Conservation (phyloP, 2,888 invertebrate genomes). For the Chelonus formosanus region DNA sequence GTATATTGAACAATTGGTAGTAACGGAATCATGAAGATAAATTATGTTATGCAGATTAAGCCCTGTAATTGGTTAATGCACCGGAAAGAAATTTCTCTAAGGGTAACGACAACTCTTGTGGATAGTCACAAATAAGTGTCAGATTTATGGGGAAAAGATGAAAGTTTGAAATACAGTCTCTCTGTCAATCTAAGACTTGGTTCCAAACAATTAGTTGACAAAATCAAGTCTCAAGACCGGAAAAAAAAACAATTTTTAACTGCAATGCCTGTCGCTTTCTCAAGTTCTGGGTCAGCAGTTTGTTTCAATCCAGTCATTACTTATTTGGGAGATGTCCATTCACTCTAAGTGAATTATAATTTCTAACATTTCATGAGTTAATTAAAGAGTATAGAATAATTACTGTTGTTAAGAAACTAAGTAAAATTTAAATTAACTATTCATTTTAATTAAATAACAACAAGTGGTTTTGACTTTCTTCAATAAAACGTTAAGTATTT, state of each 20-base stretch:
- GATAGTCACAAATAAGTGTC: background rate
- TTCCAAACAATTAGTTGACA: constrained; percentile 56
- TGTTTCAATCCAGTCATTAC: constrained; percentile 41
- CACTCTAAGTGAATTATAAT: constrained; percentile 36
- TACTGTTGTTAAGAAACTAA: too few relatives aligned
- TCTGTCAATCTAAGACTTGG: constrained; percentile 37
- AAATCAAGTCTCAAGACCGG: constrained; percentile 43
- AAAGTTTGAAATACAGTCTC: constrained; percentile 43
- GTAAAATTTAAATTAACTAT: too few relatives aligned
- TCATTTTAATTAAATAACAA: too few relatives aligned
- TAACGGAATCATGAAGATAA: too few relatives aligned
- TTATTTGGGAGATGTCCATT: constrained; percentile 19
- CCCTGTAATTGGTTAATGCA: too few relatives aligned
- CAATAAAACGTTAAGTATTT: too few relatives aligned
- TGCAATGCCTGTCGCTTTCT: constrained; percentile 48
- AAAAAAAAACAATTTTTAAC: constrained; percentile 32
- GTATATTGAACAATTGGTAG: too few relatives aligned
- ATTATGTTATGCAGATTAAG: too few relatives aligned
- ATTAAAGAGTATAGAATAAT: background rate
- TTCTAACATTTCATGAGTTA: background rate
- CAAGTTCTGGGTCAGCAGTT: constrained; percentile 60
- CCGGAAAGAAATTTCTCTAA: too few relatives aligned
- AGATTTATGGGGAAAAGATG: constrained; percentile 41
- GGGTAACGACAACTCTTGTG: too few relatives aligned
- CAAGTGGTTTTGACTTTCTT: too few relatives aligned